Percentiles rank a stretch among this genome's conserved stretches.
These are phyloP conservation scores for Cylloceria caligata DNA, from an alignment of 2,888 invertebrate species.

Conservation along the genomic window DNA sequence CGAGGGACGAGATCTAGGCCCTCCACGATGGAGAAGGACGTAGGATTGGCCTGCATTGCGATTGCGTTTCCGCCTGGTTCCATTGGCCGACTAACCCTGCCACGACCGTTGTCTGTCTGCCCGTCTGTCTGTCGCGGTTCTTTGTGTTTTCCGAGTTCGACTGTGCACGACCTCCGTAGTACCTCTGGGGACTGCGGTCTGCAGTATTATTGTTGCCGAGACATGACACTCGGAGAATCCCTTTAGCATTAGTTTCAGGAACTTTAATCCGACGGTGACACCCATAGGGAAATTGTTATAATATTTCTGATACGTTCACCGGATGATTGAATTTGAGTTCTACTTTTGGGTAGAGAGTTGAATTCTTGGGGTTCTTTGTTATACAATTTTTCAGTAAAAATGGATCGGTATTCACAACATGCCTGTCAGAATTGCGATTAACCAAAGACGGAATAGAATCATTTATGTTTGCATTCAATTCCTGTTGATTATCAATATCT, in stretches of 20 bases:
- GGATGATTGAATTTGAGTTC: background rate
- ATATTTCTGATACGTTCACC: background rate
- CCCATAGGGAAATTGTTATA: constrained; percentile 10
- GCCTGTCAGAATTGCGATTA: too few species aligned
- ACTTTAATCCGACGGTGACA: constrained; percentile 6
- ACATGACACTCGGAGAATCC: constrained; percentile 21
- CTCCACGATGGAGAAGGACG: constrained; percentile 56
- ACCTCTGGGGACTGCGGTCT: background rate
- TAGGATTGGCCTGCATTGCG: constrained; percentile 80
- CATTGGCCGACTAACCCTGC: constrained; percentile 79
- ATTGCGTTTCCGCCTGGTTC: constrained; percentile 81
- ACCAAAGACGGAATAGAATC: too few species aligned
- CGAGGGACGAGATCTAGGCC: constrained; percentile 68
- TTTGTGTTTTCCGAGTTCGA: constrained; percentile 17
- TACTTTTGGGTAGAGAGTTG: background rate
- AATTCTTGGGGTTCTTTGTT: too few species aligned
- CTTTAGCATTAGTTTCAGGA: constrained; percentile 32
- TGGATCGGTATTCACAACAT: too few species aligned
- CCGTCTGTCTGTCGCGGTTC: constrained; percentile 22
- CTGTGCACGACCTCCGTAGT: constrained; percentile 35
- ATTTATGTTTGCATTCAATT: too few species aligned
- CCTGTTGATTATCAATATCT: too few species aligned
- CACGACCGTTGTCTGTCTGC: constrained; percentile 27
- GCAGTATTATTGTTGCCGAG: background rate
- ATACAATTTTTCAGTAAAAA: too few species aligned